Evolutionary conservation across 2,113 vertebrate species (phyloP).

Genomic region (Corythornis madagascariensis): DNA sequence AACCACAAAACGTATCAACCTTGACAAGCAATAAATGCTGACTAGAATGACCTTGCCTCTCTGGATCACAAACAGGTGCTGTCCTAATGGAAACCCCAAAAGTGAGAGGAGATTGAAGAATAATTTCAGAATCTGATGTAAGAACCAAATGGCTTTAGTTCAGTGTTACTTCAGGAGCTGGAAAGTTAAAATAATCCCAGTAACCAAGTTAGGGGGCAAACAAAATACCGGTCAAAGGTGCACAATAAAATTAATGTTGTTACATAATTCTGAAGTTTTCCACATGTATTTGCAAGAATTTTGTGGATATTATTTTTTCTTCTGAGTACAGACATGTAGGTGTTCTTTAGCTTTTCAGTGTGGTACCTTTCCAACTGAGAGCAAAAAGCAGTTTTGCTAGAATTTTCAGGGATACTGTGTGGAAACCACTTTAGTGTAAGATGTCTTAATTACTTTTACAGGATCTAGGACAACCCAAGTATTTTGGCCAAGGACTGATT

Average conservation of each 20-base stretch:
- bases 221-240: conserved; percentile 17
- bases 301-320: background rate
- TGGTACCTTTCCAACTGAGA: background rate
- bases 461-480: background rate
- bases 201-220: conserved; percentile 23
- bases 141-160: conserved; percentile 49
- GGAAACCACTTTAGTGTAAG: background rate
- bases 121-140: conserved; percentile 18
- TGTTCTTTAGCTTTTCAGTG: background rate
- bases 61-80: conserved; percentile 8
- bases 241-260: conserved; percentile 7
- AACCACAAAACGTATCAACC: background rate
- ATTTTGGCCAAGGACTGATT: background rate
- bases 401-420: background rate
- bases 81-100: conserved; percentile 35
- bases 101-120: background rate
- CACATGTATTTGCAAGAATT: background rate
- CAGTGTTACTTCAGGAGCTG: background rate
- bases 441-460: conserved; percentile 3
- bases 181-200: conserved; percentile 33
- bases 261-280: background rate
- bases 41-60: background rate
- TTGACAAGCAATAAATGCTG: background rate
- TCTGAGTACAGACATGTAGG: fast-evolving
- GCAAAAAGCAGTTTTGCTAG: background rate